phyloP scores from a whole-genome alignment of 1,140 invertebrate species.

The Orius insidiosus region DNA sequence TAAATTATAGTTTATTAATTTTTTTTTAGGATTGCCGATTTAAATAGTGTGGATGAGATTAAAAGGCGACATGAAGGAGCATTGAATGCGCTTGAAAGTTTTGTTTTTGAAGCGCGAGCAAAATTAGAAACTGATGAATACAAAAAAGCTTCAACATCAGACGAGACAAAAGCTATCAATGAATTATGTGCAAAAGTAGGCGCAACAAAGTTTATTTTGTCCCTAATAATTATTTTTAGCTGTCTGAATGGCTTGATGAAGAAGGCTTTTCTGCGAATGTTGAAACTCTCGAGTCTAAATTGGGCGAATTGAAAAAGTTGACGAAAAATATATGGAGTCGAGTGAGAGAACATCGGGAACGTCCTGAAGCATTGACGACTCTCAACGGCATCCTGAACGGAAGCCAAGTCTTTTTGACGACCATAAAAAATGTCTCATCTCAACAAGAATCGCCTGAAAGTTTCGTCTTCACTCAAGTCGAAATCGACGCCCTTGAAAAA shows the following conservation, averaged over 20 bases:
- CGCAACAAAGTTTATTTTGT: background rate
- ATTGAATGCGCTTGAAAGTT: constrained; percentile 81
- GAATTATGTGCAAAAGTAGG: constrained; percentile 39
- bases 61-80: constrained; percentile 63
- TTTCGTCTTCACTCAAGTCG: constrained; percentile 57
- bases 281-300: constrained; percentile 52
- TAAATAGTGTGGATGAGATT: constrained; percentile 61
- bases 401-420: constrained; percentile 47
- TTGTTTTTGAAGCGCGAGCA: constrained; percentile 76
- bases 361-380: constrained; percentile 63
- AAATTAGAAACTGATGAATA: constrained; percentile 70
- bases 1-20: background rate
- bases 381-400: constrained; percentile 51
- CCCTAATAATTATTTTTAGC: constrained; percentile 21
- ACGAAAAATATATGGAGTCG: constrained; percentile 50
- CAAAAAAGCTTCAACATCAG: constrained; percentile 48
- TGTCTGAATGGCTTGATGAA: constrained; percentile 76
- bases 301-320: constrained; percentile 45
- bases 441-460: constrained; percentile 40
- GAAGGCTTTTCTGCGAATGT: constrained; percentile 71
- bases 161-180: constrained; percentile 53
- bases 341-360: constrained; percentile 71
- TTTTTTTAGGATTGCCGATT: constrained; percentile 39
- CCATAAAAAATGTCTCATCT: constrained; percentile 46
- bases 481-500: constrained; percentile 58